These are phyloP conservation scores for Oryzias dopingdopingensis DNA, from an alignment of 2,797 vertebrate genomes.

Conservation along the genomic window DNA sequence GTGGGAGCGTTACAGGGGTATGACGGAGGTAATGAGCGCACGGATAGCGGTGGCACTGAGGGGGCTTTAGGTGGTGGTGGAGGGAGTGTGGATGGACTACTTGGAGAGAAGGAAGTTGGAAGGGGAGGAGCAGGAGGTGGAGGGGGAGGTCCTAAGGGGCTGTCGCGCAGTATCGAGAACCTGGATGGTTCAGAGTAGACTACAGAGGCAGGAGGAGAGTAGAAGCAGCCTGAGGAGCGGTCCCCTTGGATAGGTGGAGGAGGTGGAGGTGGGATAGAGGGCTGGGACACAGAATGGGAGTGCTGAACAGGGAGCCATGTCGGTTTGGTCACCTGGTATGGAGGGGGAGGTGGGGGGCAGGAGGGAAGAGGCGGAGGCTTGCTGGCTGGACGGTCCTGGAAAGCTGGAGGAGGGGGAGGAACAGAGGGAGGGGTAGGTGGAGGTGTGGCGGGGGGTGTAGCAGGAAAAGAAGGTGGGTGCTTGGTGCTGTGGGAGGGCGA, in stretches of 20 bases:
- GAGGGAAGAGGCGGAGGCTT: constrained; percentile 64
- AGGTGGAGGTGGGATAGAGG: constrained; percentile 35
- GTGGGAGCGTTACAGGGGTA: constrained; percentile 75
- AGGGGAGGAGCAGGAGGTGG: constrained; percentile 74
- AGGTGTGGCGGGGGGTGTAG: constrained; percentile 56
- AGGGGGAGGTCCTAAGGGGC: constrained; percentile 63
- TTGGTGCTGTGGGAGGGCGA: constrained; percentile 43
- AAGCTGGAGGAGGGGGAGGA: constrained; percentile 55
- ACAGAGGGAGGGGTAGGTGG: constrained; percentile 63
- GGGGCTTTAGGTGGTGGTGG: constrained; percentile 79
- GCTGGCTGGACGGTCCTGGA: constrained; percentile 65
- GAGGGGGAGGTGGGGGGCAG: constrained; percentile 69
- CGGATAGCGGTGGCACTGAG: constrained; percentile 67
- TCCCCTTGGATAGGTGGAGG: constrained; percentile 56
- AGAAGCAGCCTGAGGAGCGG: constrained; percentile 61
- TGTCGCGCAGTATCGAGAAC: constrained; percentile 61
- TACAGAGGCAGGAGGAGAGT: constrained; percentile 33
- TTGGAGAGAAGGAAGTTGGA: constrained; percentile 56
- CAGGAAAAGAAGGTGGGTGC: constrained; percentile 28
- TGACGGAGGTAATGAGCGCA: constrained; percentile 76
- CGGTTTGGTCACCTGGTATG: constrained; percentile 73
- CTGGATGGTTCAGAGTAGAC: constrained; percentile 39
- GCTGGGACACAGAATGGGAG: constrained; percentile 57
- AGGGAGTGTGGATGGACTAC: constrained; percentile 60
- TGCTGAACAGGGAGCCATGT: constrained; percentile 78